Evolutionary conservation across 2,888 invertebrate genomes (phyloP).

Genomic region (Lepidonotus clava): DNA sequence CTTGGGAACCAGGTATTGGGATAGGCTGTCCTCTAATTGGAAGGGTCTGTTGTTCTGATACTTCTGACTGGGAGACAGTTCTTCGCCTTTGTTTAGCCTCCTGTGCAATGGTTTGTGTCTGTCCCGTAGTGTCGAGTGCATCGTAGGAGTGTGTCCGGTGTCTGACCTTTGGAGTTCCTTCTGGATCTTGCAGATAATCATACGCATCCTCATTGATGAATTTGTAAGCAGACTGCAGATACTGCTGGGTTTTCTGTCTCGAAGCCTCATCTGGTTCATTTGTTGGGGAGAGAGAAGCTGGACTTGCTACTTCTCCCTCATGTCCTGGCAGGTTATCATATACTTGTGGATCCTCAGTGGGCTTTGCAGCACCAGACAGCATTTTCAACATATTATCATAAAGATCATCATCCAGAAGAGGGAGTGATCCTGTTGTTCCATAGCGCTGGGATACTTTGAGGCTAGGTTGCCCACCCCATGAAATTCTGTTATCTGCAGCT

Average conservation of each 20-base stretch:
- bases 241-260: conserved; percentile 8
- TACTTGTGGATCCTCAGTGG: background rate
- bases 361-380: conserved; percentile 26
- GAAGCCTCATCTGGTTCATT: conserved; percentile 18
- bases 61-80: conserved; percentile 10
- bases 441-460: background rate
- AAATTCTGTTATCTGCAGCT: background rate
- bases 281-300: conserved; percentile 18
- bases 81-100: conserved; percentile 14
- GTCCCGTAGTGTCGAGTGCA: conserved; percentile 33
- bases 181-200: conserved; percentile 31
- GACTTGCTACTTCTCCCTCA: background rate
- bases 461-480: conserved; percentile 32
- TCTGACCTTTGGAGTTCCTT: background rate
- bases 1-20: background rate
- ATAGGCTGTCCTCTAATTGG: background rate
- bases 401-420: conserved; percentile 25
- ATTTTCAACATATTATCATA: conserved; percentile 44
- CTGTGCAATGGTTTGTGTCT: background rate
- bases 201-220: conserved; percentile 44
- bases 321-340: conserved; percentile 40
- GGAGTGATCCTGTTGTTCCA: conserved; percentile 15
- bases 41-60: background rate
- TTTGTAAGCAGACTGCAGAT: conserved; percentile 27
- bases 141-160: conserved; percentile 27